phyloP scores from a whole-genome alignment of 2,797 vertebrate species.

The Typhlichthys eigenmanni region DNA sequence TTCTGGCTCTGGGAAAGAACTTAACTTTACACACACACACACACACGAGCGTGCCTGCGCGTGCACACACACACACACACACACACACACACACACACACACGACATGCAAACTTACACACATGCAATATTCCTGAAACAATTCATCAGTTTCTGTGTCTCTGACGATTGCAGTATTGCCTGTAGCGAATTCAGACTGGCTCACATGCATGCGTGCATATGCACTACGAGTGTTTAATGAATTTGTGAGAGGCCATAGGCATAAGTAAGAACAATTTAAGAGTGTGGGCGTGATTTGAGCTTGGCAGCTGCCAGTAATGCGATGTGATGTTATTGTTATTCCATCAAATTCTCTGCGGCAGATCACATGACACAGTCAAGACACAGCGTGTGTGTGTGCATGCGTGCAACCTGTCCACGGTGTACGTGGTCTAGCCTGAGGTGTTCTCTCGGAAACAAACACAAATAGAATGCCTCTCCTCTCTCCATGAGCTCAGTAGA shows the following conservation, averaged over 20 bases:
- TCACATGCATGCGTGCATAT: not conserved
- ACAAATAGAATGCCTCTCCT: slow-evolving; percentile 16
- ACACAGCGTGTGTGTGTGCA: not conserved
- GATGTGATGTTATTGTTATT: slow-evolving; percentile 13
- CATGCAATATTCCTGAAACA: slow-evolving; percentile 23
- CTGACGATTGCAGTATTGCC: slow-evolving; percentile 29
- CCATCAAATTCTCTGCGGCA: slow-evolving; percentile 5
- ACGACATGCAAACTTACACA: not conserved
- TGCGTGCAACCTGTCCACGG: slow-evolving; percentile 1
- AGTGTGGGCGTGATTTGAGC: slow-evolving; percentile 11
- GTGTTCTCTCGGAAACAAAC: not conserved
- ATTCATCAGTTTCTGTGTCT: slow-evolving; percentile 34
- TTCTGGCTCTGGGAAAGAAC: too few relatives aligned
- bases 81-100: slow-evolving; percentile 3
- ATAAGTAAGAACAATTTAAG: not conserved
- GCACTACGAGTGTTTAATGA: not conserved
- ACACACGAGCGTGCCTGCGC: not conserved
- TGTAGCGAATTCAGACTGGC: slow-evolving; percentile 1
- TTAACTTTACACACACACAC: too few relatives aligned
- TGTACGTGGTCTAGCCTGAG: too few relatives aligned
- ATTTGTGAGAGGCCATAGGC: not conserved
- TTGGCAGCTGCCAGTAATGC: slow-evolving; percentile 16
- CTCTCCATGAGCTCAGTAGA: slow-evolving; percentile 45
- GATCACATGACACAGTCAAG: slow-evolving; percentile 9
- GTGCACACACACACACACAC: slow-evolving; percentile 7